Percentiles rank a stretch among this genome's conserved stretches.
phyloP scores from a whole-genome alignment of 2,797 vertebrate species.

The Champsocephalus gunnari region DNA sequence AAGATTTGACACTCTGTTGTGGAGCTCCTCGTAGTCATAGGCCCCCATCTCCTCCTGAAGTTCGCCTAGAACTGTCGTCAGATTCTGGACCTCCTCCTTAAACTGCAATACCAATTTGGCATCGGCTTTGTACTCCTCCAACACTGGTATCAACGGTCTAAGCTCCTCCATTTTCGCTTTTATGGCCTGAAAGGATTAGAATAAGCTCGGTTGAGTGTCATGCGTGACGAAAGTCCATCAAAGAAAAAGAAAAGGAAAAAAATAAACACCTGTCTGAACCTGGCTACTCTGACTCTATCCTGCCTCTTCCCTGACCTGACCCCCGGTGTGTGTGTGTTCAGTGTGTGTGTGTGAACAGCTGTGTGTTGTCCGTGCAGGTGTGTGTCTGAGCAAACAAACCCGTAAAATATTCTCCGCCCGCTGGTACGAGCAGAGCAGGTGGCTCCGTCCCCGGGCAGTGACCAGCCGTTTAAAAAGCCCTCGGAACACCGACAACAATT shows the following conservation, averaged over 20 bases:
- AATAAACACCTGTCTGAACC: slow-evolving; percentile 79
- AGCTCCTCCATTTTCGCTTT: slow-evolving; percentile 99
- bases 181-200: slow-evolving; percentile 97
- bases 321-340: slow-evolving; percentile 55
- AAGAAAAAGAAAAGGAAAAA: slow-evolving; percentile 50
- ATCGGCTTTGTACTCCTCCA: slow-evolving; percentile 99
- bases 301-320: slow-evolving; percentile 74
- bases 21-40: slow-evolving; percentile 99
- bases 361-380: slow-evolving; percentile 64
- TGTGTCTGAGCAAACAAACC: slow-evolving; percentile 77
- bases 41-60: slow-evolving; percentile 99
- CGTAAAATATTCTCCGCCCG: slow-evolving; percentile 58
- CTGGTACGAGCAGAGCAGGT: slow-evolving; percentile 71
- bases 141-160: slow-evolving; percentile 99
- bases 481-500: slow-evolving; percentile 96
- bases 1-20: slow-evolving; percentile 98
- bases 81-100: slow-evolving; percentile 99
- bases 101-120: slow-evolving; percentile 99
- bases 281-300: slow-evolving; percentile 86
- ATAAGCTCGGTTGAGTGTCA: slow-evolving; percentile 98
- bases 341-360: slow-evolving; percentile 53
- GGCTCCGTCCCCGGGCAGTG: slow-evolving; percentile 73
- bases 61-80: slow-evolving; percentile 98
- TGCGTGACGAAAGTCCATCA: slow-evolving; percentile 84
- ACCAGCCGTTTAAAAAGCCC: slow-evolving; percentile 89